A percentile compares a stretch with the other conserved stretches of the same genome.
These are phyloP conservation scores for Girardinichthys multiradiatus DNA, from an alignment of 2,113 vertebrate species.

Conservation along the genomic window DNA sequence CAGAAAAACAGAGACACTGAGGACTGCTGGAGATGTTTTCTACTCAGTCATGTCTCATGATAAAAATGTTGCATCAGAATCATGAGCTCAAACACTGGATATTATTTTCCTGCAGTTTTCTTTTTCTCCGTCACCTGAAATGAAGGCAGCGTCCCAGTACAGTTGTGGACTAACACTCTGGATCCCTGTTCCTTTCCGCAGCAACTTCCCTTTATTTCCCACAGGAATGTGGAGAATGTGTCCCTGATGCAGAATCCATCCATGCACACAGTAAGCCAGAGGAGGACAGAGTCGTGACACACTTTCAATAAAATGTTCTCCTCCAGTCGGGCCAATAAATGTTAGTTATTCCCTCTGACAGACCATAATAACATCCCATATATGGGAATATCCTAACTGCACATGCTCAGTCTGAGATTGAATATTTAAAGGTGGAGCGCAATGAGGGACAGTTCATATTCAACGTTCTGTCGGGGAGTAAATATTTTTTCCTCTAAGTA, in stretches of 20 bases:
- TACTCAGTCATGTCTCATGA: too few species aligned
- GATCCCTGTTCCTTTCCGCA: neutral
- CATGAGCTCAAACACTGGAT: too few species aligned
- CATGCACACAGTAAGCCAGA: neutral
- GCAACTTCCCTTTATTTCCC: slow-evolving; percentile 23
- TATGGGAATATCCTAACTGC: neutral
- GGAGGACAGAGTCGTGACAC: neutral
- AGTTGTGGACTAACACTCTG: neutral
- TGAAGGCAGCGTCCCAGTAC: neutral
- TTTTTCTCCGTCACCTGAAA: too few species aligned
- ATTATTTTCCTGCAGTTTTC: too few species aligned
- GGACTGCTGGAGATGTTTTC: too few species aligned
- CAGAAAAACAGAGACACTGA: too few species aligned
- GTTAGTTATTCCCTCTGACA: neutral
- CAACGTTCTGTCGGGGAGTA: too few species aligned
- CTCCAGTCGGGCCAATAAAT: neutral
- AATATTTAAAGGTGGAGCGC: too few species aligned
- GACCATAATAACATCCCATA: neutral
- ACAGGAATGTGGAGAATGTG: slow-evolving; percentile 18
- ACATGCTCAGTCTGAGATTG: neutral
- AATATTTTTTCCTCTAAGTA: too few species aligned
- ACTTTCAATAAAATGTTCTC: neutral
- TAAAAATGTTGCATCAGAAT: too few species aligned
- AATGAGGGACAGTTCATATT: too few species aligned
- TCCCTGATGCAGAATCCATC: slow-evolving; percentile 13